Conservation (phyloP, 2,888 invertebrate genomes). For the Magallana nippona region DNA sequence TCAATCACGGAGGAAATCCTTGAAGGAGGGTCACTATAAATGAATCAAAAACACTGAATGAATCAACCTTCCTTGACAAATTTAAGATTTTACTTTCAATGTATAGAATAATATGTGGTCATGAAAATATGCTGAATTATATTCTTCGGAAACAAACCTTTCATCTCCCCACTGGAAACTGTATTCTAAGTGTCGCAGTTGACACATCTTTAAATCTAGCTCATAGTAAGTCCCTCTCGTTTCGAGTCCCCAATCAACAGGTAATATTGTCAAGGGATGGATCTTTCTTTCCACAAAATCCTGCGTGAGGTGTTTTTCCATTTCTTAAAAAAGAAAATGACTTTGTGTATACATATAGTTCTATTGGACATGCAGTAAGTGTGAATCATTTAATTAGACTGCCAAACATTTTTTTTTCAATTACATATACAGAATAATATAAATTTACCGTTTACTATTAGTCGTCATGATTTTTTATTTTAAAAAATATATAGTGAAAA, state of each 20-base stretch:
- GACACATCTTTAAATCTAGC: constrained; percentile 76
- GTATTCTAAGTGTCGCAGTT: constrained; percentile 67
- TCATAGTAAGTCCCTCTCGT: constrained; percentile 64
- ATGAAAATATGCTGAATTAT: no score
- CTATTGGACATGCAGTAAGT: no score
- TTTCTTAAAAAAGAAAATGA: neutral
- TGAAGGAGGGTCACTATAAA: constrained; percentile 55
- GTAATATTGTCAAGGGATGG: constrained; percentile 57
- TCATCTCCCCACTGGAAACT: constrained; percentile 74
- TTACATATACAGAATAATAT: no score
- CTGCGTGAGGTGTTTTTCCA: constrained; percentile 55
- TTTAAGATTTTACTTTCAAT: neutral
- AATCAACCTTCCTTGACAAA: neutral
- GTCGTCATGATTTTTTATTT: no score
- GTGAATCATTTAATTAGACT: no score
- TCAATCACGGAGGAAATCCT: constrained; percentile 62
- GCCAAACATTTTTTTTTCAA: no score
- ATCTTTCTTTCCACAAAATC: constrained; percentile 69
- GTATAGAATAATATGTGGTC: neutral
- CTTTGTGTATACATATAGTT: no score
- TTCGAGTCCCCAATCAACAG: constrained; percentile 67
- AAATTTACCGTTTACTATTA: no score
- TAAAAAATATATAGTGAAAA: no score
- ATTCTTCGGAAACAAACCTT: constrained; percentile 56
- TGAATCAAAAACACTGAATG: neutral